Percentiles rank a stretch among this genome's conserved stretches.
Evolutionary conservation across 2,113 vertebrate genomes (phyloP).

Genomic region (Lampris incognitus): DNA sequence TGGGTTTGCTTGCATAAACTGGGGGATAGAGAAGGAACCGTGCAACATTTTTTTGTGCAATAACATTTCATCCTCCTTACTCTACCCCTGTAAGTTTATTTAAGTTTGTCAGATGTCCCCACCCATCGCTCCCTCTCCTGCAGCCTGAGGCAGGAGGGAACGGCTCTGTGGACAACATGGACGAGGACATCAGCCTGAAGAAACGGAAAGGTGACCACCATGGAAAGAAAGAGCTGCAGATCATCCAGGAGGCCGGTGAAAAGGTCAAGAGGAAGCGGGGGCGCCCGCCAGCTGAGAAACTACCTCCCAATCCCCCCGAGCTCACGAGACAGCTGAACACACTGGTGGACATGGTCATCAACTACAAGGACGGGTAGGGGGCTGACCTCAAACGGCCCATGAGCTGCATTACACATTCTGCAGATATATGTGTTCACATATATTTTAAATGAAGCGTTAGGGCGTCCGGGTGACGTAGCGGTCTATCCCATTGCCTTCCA

Average conservation of each 20-base stretch:
- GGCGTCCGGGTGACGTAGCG: no score
- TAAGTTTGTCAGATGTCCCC: constrained; percentile 13
- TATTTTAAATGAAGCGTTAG: no score
- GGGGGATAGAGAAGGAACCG: neutral
- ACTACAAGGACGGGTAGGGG: constrained; percentile 96
- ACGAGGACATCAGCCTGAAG: constrained; percentile 94
- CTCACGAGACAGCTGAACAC: constrained; percentile 96
- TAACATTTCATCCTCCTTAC: neutral
- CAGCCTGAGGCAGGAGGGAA: constrained; percentile 88
- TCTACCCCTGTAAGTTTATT: neutral
- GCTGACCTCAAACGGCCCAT: neutral
- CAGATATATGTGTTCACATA: no score
- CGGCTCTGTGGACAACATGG: constrained; percentile 95
- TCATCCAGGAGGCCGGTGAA: constrained; percentile 84
- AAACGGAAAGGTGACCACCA: constrained; percentile 93
- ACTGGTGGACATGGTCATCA: constrained; percentile 98
- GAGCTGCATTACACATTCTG: no score
- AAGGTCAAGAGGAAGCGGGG: constrained; percentile 96
- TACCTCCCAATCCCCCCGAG: constrained; percentile 96
- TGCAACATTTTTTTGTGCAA: neutral
- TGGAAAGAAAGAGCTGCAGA: constrained; percentile 86
- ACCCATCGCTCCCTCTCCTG: constrained; percentile 30
- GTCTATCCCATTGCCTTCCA: no score
- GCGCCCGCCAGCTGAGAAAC: constrained; percentile 95
- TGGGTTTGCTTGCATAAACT: neutral